These are phyloP conservation scores for Brachionus asplanchnoidis DNA, from an alignment of 1,140 invertebrate genomes.

Conservation along the genomic window DNA sequence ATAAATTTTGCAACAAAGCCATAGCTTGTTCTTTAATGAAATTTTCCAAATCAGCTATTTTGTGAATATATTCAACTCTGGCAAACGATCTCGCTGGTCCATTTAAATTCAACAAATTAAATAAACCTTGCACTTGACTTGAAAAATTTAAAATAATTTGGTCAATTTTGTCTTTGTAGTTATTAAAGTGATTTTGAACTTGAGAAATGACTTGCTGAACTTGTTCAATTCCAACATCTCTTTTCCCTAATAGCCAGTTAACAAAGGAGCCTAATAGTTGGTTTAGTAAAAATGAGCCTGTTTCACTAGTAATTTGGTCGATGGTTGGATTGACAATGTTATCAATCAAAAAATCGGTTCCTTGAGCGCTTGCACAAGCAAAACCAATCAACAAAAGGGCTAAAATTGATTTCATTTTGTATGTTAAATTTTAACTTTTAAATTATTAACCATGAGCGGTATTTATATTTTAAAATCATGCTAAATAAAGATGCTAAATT, in stretches of 20 bases:
- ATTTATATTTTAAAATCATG: not conserved
- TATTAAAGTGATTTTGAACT: not conserved
- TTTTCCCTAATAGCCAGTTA: not conserved
- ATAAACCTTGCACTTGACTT: not conserved
- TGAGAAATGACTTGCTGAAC: not conserved
- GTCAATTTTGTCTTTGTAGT: slow-evolving; percentile 32
- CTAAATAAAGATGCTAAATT: not conserved
- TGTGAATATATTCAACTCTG: not conserved
- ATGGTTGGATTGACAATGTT: slow-evolving; percentile 3
- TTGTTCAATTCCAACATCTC: not conserved
- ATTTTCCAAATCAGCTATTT: not conserved
- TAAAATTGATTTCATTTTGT: slow-evolving; percentile 22
- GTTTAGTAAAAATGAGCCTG: not conserved
- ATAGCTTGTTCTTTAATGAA: not conserved
- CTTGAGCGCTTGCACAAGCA: slow-evolving; percentile 20
- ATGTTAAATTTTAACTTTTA: not conserved
- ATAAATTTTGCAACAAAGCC: not conserved
- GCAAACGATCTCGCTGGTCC: not conserved
- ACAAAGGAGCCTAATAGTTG: not conserved
- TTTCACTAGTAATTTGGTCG: not conserved
- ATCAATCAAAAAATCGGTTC: slow-evolving; percentile 18
- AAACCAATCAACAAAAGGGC: not conserved
- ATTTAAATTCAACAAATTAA: slow-evolving; percentile 2
- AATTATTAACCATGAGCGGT: not conserved
- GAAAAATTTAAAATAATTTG: not conserved